Percentiles rank a stretch among this genome's conserved stretches.
Evolutionary conservation across 2,888 invertebrate species (phyloP).

Genomic region (Folsomia candida): DNA sequence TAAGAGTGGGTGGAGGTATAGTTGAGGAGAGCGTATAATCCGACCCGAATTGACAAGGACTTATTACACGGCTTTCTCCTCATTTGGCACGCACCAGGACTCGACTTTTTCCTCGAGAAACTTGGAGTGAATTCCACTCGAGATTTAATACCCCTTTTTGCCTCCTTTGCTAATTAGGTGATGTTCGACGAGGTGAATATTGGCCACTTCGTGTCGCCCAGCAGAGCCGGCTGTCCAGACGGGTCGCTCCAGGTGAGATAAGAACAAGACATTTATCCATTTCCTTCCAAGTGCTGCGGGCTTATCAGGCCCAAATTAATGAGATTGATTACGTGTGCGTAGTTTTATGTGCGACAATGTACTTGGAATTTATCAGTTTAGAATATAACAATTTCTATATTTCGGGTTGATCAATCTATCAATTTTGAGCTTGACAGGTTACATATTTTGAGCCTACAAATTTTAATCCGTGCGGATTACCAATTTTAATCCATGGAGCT

Average conservation of each 20-base stretch:
- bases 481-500: not conserved
- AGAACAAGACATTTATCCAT: too few species aligned
- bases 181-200: constrained; percentile 86
- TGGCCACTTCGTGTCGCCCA: constrained; percentile 72
- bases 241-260: constrained; percentile 66
- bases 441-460: not conserved
- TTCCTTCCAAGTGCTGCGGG: too few species aligned
- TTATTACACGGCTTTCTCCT: not conserved
- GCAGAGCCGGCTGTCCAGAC: constrained; percentile 76
- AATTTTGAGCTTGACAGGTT: not conserved
- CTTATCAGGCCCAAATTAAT: too few species aligned
- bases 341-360: too few species aligned
- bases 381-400: not conserved
- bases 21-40: too few species aligned
- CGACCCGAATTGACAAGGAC: too few species aligned
- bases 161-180: constrained; percentile 39
- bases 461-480: not conserved
- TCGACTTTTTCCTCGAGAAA: too few species aligned
- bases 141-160: too few species aligned
- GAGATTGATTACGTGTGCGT: too few species aligned
- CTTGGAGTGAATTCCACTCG: not conserved
- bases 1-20: too few species aligned
- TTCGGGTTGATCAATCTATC: not conserved
- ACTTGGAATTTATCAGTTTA: not conserved
- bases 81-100: not conserved